Evolutionary conservation across 2,797 vertebrate genomes (phyloP).

Genomic region (Siniperca obscura): DNA sequence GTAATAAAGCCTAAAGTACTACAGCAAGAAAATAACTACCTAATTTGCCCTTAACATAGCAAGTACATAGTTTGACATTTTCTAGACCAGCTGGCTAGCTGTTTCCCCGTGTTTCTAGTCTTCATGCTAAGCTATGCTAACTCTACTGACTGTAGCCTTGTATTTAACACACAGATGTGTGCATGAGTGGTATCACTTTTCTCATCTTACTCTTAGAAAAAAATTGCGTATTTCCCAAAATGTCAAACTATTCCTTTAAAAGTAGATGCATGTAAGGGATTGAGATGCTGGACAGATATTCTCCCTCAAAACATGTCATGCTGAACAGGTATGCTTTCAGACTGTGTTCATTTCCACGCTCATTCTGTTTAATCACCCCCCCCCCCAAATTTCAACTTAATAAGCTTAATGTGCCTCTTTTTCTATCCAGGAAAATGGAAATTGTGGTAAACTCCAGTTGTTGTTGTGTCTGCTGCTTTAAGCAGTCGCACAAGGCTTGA

Average conservation of each 20-base stretch:
- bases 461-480: conserved; percentile 17
- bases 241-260: not conserved
- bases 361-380: conserved; percentile 17
- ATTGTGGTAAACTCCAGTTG: not conserved
- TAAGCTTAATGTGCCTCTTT: conserved; percentile 15
- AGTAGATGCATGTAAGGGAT: not conserved
- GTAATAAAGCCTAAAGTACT: not conserved
- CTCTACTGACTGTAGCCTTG: not conserved
- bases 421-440: not conserved
- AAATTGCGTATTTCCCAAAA: not conserved
- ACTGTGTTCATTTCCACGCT: not conserved
- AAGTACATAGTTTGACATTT: not conserved
- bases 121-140: no score
- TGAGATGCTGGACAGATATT: not conserved
- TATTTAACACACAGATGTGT: not conserved
- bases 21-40: not conserved
- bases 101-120: not conserved
- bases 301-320: not conserved
- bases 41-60: not conserved
- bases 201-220: not conserved
- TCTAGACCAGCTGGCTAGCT: not conserved
- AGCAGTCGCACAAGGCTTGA: not conserved
- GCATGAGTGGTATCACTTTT: not conserved
- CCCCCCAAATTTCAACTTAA: not conserved
- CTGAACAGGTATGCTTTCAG: conserved; percentile 29